Base-by-base conservation (phyloP, 2,888 invertebrate species). In the Pristionchus exspectatus region DNA sequence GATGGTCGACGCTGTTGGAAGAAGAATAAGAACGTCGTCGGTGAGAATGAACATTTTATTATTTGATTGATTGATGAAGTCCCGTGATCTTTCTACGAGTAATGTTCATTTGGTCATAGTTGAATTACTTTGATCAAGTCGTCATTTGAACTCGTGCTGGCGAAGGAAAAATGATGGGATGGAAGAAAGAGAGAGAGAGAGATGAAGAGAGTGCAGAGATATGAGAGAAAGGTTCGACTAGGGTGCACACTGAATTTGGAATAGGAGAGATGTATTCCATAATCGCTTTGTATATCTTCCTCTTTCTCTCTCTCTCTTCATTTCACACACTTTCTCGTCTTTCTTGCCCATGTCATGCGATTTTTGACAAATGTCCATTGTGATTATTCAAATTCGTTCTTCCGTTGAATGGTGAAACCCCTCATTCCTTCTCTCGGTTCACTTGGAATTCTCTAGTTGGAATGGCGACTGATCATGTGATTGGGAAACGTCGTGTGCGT, bases 231-330 rank as follows among this genome's bases (percentile, higher is more conserved):
- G 69, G 69, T 72, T 72, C 69, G 69, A 30, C 33, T 72, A 72
- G 69, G 69, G 69, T 72, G 69, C 69, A 72, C 30, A 30, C 33
- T 72, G 30, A 10, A 72, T 72, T 72, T 10, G 30, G 30, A 72
- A 72, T 72, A 50, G 30, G 33, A 72, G 18, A 72, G 69, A 72
- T 18, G 69, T 72, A 72, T 44, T 77, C 77, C 77, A 77, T 44
- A 38, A 54, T 90, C 84, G 27, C 90, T 81, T 63, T 87, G 30
- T 88, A 44, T 86, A 89, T 90, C 90, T 66, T 66, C 87, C 69
- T 89, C 81, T 81, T 89, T 86, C 89, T 87, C 86, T 86, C 56
- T 30, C 74, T 59, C 54, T 50, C 89, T 86, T 72, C 87, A 54
- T 74, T 72, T 30, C 89, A 9, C 56, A 44, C 63, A 33, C 44